Conservation (phyloP, 2,888 invertebrate genomes). For the Atethmia centrago region DNA sequence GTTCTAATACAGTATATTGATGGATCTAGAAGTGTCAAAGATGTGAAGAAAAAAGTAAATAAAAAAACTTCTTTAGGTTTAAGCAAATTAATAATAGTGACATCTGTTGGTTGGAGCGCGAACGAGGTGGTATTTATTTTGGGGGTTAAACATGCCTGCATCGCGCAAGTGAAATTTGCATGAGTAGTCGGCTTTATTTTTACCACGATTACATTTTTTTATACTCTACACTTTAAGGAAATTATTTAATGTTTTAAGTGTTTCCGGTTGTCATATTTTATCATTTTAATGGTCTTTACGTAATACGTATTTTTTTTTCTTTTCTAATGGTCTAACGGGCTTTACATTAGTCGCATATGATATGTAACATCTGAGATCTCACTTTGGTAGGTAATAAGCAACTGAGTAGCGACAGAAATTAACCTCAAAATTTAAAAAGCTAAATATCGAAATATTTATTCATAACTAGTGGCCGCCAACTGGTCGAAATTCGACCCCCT, state of each 20-base stretch:
- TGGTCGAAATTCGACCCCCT: no score
- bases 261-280: not conserved
- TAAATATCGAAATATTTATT: no score
- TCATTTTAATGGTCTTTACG: not conserved
- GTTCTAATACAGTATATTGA: constrained; percentile 70
- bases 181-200: not conserved
- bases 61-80: not conserved
- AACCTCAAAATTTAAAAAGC: no score
- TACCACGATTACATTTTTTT: not conserved
- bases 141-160: not conserved
- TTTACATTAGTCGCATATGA: no score
- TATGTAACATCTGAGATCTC: no score
- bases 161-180: not conserved
- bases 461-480: no score
- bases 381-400: no score
- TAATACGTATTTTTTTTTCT: no score
- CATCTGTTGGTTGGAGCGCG: constrained; percentile 14
- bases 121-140: constrained; percentile 6
- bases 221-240: not conserved
- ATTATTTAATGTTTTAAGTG: not conserved
- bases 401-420: no score
- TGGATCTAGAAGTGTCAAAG: constrained; percentile 50
- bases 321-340: no score
- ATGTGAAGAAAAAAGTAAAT: not conserved
- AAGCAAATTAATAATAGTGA: not conserved